Evolutionary conservation across 2,888 invertebrate species (phyloP), one percentile per base, ranked within the genome.

Genomic region (Sphaeridia pumilis): DNA sequence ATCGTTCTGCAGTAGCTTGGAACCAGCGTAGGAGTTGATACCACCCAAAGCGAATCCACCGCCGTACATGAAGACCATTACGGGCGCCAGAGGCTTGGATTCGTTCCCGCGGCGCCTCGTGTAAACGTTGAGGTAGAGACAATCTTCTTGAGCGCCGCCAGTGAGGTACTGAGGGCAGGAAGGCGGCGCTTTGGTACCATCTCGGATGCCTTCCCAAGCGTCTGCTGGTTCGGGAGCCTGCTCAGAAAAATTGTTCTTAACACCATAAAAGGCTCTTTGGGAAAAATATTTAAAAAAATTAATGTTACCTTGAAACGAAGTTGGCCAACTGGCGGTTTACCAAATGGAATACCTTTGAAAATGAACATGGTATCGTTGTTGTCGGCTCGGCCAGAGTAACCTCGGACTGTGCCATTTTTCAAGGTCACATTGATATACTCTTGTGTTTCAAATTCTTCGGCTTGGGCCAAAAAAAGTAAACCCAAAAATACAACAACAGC

Each of bases 41-140:
- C 35, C 44, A 10, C 51, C 51, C 10, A 51, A 26, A 22, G 27
- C 51, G 14, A 51, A 51, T 14, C 45, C 51, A 25, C 51, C 51
- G 4, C 51, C 51, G n/a, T 21, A 51, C n/a, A 51, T 17, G 36
- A 45, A 51, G 7, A 51, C 51, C 38, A 51, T 51, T 7, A 51
- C 51, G 3, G 45, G 45, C 10, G 50, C 50, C 2, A 31, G 50
- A 2, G 21, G 17, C 24, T 36, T 4, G 4, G 50, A 25, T 21
- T 50, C 50, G 22, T 38, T 48, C 7, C 24, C 20, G 24, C 35
- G 36, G 3, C n/a, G 22, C 25, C 17, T 35, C 4, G 51, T 45
- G 36, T 25, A 51, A 22, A 51, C 36, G n/a, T 51, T 45, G 2
- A 51, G 21, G n/a, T 35, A 35, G 5, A 51, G 21, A 24, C 51